These are phyloP conservation scores for Phengaris alcon DNA, from an alignment of 2,888 invertebrate species.

Conservation along the genomic window DNA sequence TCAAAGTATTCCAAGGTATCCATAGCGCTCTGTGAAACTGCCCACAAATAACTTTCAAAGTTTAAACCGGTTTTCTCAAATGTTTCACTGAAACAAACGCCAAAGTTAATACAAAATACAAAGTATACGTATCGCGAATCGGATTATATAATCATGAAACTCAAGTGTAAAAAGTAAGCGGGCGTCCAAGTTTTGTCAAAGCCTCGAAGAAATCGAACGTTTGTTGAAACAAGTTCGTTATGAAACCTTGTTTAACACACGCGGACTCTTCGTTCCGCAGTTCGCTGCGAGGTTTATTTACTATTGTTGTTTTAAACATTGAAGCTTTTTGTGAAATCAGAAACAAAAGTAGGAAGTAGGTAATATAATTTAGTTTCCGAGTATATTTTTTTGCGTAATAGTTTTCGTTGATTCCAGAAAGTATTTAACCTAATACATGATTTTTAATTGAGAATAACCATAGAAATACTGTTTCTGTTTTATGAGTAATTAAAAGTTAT, in stretches of 20 bases:
- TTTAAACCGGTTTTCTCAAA: conserved; percentile 34
- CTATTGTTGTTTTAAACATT: not conserved
- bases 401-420: not conserved
- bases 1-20: conserved; percentile 37
- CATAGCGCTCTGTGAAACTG: conserved; percentile 35
- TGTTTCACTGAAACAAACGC: conserved; percentile 30
- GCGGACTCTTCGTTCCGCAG: not conserved
- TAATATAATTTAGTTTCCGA: not conserved
- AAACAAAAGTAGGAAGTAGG: not conserved
- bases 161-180: not conserved
- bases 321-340: not conserved
- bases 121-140: conserved; percentile 16
- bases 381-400: not conserved
- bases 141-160: conserved; percentile 22
- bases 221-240: conserved; percentile 27
- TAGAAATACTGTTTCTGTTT: too few species aligned
- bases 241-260: conserved; percentile 17
- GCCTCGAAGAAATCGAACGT: conserved; percentile 6
- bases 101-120: conserved; percentile 24
- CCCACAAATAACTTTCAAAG: conserved; percentile 33
- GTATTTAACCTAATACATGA: too few species aligned
- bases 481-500: too few species aligned
- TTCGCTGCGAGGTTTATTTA: conserved; percentile 6
- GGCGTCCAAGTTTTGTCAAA: conserved; percentile 20
- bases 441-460: too few species aligned